Evolutionary conservation across 2,797 vertebrate species (phyloP), one percentile per base, ranked within the genome.

Genomic region (Amphiprion clarkii): DNA sequence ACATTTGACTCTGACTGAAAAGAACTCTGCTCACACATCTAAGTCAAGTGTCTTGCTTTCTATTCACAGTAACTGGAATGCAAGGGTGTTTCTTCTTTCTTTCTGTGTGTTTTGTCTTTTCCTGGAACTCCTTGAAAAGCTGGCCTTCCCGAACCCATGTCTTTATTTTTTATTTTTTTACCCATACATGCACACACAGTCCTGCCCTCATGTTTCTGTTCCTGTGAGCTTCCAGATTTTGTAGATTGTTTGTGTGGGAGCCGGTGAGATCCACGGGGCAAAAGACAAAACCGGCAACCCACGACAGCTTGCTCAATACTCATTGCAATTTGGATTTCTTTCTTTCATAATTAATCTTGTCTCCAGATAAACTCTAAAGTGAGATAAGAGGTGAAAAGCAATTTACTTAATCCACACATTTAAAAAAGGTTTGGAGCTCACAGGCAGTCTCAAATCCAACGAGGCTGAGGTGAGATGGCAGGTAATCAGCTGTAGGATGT

Each of bases 161-260:
- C 25, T 71, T 55, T 61, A 62, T 46, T 72, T 73, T 33, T 23
- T 23, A 23, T 79, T 40, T 23, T 68, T 67, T 51, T 56, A 62
- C 48, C 12, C 52, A 25, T 31, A 31, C 31, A 31, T 31, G 31
- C 63, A 65, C 59, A 59, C 19, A 23, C 40, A 71, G 23, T 79
- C 25, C 51, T 58, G 49, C 54, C 29, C 25, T 67, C 16, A 21
- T 42, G 13, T 29, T 31, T 48, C 31, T 58, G 51, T 75, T 60
- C 52, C 62, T 54, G 3, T 78, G 73, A 78, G 79, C 86, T 87
- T 81, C 60, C 33, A 60, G 56, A 27, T 31, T 66, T 39, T 66
- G 36, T 62, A 14, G 33, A 29, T 6, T 25, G 33, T 46, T 58
- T 61, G 25, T 62, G 44, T 52, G 39, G 68, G 44, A 74, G 67